Evolutionary conservation across 1,140 invertebrate genomes (phyloP).

Genomic region (Sycophaga agraensis): DNA sequence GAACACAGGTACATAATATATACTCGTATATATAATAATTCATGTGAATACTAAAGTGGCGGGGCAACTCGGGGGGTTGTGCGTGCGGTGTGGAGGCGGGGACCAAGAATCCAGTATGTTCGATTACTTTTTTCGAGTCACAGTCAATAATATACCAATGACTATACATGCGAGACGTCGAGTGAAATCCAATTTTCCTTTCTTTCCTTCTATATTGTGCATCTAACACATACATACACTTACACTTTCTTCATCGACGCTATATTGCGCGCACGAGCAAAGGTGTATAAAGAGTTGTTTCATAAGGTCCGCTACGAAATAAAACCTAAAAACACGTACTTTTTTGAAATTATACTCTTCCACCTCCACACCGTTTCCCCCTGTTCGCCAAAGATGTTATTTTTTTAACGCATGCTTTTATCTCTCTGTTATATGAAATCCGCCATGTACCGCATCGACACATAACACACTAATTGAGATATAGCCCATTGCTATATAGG

Average conservation of each 20-base stretch:
- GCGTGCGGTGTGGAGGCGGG: constrained; percentile 50
- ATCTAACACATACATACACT: too few relatives aligned
- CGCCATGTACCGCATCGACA: not conserved
- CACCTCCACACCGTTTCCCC: constrained; percentile 45
- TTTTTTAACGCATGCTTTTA: constrained; percentile 49
- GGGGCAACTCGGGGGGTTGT: constrained; percentile 18
- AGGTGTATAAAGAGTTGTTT: not conserved
- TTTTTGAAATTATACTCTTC: constrained; percentile 28
- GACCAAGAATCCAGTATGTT: constrained; percentile 33
- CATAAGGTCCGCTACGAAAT: not conserved
- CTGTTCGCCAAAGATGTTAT: constrained; percentile 43
- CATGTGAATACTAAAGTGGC: not conserved
- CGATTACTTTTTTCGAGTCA: too few relatives aligned
- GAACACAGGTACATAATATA: not conserved
- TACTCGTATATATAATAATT: not conserved
- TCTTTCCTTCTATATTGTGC: not conserved
- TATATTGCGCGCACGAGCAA: too few relatives aligned
- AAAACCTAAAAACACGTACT: not conserved
- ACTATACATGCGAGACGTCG: not conserved
- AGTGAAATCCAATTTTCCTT: constrained; percentile 7
- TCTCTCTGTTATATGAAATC: constrained; percentile 13
- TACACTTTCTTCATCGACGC: too few relatives aligned
- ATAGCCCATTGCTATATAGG: not conserved
- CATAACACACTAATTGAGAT: not conserved
- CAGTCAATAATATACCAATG: not conserved